phyloP scores from a whole-genome alignment of 2,797 vertebrate genomes.

The Karalla daura region DNA sequence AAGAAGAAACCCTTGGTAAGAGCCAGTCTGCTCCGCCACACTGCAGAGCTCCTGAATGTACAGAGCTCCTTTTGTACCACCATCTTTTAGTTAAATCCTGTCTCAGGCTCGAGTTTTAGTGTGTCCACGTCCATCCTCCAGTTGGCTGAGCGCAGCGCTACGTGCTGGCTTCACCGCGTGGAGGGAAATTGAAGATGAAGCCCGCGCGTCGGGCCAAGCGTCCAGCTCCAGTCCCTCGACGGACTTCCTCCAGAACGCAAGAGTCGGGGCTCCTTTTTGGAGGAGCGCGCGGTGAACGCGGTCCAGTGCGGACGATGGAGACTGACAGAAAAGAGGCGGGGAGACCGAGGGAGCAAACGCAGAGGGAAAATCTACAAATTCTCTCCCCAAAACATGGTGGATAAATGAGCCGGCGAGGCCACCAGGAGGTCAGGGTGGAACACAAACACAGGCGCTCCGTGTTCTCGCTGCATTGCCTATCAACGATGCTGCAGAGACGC shows the following conservation, averaged over 20 bases:
- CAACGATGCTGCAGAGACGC: constrained; percentile 44
- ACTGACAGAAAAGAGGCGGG: constrained; percentile 64
- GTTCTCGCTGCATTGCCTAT: constrained; percentile 36
- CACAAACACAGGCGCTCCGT: constrained; percentile 52
- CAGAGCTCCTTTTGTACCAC: constrained; percentile 87
- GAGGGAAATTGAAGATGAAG: constrained; percentile 64
- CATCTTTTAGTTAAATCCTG: constrained; percentile 73
- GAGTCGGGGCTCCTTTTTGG: constrained; percentile 19
- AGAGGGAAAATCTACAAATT: constrained; percentile 62
- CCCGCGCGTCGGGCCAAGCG: constrained; percentile 76
- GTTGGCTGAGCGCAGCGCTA: constrained; percentile 75
- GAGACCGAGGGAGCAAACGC: constrained; percentile 27
- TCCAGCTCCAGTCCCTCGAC: constrained; percentile 7
- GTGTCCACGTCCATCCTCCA: constrained; percentile 19
- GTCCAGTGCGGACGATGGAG: constrained; percentile 56
- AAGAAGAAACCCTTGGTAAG: constrained; percentile 25
- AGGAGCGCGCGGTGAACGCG: constrained; percentile 19
- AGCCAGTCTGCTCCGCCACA: constrained; percentile 82
- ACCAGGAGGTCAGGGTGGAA: constrained; percentile 45
- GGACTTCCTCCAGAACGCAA: constrained; percentile 22
- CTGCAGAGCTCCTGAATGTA: constrained; percentile 86
- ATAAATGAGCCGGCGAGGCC: constrained; percentile 19
- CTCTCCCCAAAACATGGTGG: constrained; percentile 55
- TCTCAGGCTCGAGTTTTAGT: constrained; percentile 84
- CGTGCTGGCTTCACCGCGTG: constrained; percentile 78